Percentiles rank a stretch among this genome's conserved stretches.
Conservation (phyloP, 2,113 vertebrate species). For the Accipiter virgatus region DNA sequence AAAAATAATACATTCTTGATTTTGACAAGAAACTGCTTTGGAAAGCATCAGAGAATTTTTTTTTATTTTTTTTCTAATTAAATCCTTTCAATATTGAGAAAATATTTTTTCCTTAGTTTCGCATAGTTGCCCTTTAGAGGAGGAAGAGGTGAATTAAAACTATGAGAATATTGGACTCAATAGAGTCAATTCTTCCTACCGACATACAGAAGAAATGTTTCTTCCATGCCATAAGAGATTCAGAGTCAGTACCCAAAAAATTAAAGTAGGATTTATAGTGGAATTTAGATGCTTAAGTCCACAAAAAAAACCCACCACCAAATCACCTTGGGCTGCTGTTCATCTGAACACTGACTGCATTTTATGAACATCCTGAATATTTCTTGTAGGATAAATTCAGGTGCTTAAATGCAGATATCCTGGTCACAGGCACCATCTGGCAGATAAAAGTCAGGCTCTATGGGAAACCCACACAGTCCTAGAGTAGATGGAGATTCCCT, state of each 20-base stretch:
- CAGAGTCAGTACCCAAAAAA: not conserved
- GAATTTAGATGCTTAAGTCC: not conserved
- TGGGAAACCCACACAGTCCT: not conserved
- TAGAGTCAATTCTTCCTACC: not conserved
- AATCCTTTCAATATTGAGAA: not conserved
- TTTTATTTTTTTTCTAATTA: not conserved
- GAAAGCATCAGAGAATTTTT: not conserved
- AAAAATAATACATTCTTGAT: not conserved
- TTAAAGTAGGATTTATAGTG: not conserved
- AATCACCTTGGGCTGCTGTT: not conserved
- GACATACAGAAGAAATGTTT: not conserved
- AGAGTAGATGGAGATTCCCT: not conserved
- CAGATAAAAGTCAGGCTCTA: not conserved
- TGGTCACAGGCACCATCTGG: rapidly evolving
- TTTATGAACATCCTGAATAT: not conserved
- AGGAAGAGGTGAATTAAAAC: not conserved
- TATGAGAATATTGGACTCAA: not conserved
- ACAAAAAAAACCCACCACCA: not conserved
- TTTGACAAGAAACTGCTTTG: not conserved
- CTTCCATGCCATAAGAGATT: not conserved
- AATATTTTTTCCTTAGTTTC: not conserved
- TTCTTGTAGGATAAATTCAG: not conserved
- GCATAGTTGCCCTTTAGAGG: not conserved
- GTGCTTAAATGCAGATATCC: not conserved
- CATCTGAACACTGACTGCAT: not conserved